A percentile compares a stretch with the other conserved stretches of the same genome.
These are phyloP conservation scores for Hypsibius dujardini DNA, from an alignment of 1,140 invertebrate genomes.

Conservation along the genomic window DNA sequence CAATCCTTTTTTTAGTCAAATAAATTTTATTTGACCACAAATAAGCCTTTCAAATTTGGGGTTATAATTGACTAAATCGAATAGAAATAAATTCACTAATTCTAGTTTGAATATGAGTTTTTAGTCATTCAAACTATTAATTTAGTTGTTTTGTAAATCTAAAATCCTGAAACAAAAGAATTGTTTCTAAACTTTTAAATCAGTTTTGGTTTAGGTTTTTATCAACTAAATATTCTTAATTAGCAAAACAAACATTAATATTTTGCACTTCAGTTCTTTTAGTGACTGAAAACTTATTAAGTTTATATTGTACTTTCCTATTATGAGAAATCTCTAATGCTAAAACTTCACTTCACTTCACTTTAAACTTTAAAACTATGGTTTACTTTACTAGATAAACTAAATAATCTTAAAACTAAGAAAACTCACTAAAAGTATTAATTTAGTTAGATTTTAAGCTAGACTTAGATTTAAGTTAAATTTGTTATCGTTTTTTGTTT, in stretches of 20 bases:
- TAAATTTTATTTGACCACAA: no score
- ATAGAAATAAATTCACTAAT: constrained; percentile 8
- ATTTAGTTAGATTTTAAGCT: constrained; percentile 2
- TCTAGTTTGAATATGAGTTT: no score
- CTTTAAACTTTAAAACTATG: neutral
- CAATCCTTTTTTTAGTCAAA: no score
- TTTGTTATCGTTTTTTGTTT: neutral
- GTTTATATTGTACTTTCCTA: neutral
- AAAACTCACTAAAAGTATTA: neutral
- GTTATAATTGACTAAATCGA: no score
- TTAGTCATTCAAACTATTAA: neutral
- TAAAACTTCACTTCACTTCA: neutral
- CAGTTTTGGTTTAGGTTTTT: neutral
- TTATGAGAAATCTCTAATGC: neutral
- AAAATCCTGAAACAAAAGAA: neutral
- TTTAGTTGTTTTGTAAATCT: neutral
- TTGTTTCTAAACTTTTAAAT: neutral
- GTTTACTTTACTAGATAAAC: neutral
- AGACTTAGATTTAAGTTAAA: neutral
- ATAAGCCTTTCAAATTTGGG: no score
- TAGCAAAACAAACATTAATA: neutral
- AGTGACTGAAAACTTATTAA: neutral
- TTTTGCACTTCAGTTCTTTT: neutral
- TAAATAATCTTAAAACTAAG: neutral
- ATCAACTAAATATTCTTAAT: no score